Base-by-base conservation (phyloP, 2,113 vertebrate genomes). In the Ceyx margarethae region DNA sequence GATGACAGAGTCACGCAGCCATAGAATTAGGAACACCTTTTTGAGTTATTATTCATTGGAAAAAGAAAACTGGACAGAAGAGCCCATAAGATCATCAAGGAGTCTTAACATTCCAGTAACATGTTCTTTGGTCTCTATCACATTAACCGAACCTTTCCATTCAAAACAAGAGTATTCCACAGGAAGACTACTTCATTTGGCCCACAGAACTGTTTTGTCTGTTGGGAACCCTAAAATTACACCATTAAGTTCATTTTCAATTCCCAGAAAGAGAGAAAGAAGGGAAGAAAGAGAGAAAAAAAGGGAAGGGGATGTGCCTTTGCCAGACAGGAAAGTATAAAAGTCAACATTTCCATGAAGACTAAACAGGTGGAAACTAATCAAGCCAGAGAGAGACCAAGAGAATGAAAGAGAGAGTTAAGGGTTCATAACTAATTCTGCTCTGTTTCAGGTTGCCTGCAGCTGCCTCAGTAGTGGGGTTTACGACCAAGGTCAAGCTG, bases 271-370 rank as follows among this genome's bases (percentile, higher is more conserved):
- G 53, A 37, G 10, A 61, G 60, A 73, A 64, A 81, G 74, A 15
- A 64, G 13, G 43, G 13, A 26, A 76, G 45, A 29, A 60, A 78
- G 15, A 81, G 14, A 26, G 8, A 10, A 72, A 15, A 28, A n/a
- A 31, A n/a, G 3, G 15, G 12, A 54, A 68, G 80, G 57, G 40
- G 85, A 92, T 46, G 46, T 84, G 26, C 45, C 84, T 62, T 64
- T 95, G 93, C 96, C 96, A 97, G 93, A 96, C 95, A 96, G 96
- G 96, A 97, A 96, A 96, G 58, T 54, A 76, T 90, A 89, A 96
- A 96, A 94, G 87, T 95, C 94, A 96, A 89, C 86, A 85, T 96
- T 96, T 96, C 95, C 92, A 93, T 73, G 92, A 96, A 96, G 95
- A 96, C 94, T 96, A 90, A 96, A 95, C 97, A 97, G 95, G 96